Conservation (phyloP, 2,888 invertebrate genomes). For the Orchesella flavescens region DNA sequence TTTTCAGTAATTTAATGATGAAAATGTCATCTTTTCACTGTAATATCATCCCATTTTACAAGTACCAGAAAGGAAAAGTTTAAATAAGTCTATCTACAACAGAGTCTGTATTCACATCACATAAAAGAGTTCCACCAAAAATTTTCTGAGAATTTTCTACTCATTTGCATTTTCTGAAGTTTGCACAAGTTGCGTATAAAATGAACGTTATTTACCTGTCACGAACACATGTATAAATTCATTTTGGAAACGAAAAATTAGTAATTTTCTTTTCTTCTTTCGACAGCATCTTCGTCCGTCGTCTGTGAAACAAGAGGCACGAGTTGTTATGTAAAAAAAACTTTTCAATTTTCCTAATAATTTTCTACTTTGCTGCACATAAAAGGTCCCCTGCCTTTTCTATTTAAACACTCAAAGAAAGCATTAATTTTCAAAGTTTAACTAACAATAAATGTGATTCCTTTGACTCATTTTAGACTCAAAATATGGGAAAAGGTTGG, state of each 20-base stretch:
- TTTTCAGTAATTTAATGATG: no score
- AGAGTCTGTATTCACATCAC: no score
- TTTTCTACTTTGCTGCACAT: not conserved
- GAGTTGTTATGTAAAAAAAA: no score
- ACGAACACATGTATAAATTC: conserved; percentile 27
- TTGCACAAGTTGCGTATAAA: not conserved
- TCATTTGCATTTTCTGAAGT: conserved; percentile 24
- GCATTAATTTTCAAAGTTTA: not conserved
- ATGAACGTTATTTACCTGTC: conserved; percentile 35
- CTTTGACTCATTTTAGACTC: not conserved
- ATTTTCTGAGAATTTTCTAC: conserved; percentile 1
- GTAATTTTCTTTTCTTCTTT: conserved; percentile 1
- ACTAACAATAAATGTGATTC: not conserved
- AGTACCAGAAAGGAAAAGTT: no score
- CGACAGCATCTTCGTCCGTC: no score
- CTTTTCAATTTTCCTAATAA: no score
- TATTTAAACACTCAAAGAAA: not conserved
- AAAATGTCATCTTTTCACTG: no score
- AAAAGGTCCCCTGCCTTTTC: not conserved
- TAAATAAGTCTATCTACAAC: no score
- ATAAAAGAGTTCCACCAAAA: no score
- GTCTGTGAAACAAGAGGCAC: no score
- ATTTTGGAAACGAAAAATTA: conserved; percentile 5
- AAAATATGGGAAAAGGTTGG: no score
- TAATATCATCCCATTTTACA: no score